Evolutionary conservation across 2,113 vertebrate species (phyloP), one percentile per base, ranked within the genome.

Genomic region (Mola mola): DNA sequence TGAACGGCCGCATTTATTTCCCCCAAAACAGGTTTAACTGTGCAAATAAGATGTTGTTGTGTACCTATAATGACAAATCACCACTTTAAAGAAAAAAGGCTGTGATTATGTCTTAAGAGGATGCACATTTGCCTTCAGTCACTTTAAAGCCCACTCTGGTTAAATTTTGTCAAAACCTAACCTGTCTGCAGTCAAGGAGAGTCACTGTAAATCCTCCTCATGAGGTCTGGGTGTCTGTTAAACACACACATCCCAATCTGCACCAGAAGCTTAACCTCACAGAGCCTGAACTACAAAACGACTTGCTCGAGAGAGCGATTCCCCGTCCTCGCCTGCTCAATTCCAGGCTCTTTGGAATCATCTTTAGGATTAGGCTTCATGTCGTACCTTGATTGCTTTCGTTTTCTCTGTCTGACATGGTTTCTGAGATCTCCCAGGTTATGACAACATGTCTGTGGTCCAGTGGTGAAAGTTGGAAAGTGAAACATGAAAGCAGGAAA

Each of bases 201-300:
- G 56, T 51, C 17, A 1, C 28, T 48, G 11, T 61, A 57, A 46
- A 57, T 65, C 66, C 10, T 34, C 42, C 29, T 0, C 15, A 3
- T 43, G 22, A 46, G 16, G 16, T 42, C 37, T 29, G 57, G 13
- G 15, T 41, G 59, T 48, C 25, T 59, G 43, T 29, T 43, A 33
- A 49, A 55, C 31, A 55, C 0, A 2, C 36, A 19, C 7, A 13
- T 48, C 48, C 24, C 49, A 12, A 55, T 55, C 29, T 11, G 19
- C 16, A 9, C 28, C 19, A 20, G 25, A n/a, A 56, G 65, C 58
- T 71, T 61, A 67, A 69, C 31, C 43, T 61, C 34, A 16, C 33
- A n/a, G 16, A 68, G 10, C 37, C 47, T 57, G 33, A 53, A 68
- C 43, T 36, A n/a, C n/a, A 13, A 29, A 49, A 59, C 6, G 1